Conservation (phyloP, 2,797 vertebrate species). For the Aeoliscus strigatus region DNA sequence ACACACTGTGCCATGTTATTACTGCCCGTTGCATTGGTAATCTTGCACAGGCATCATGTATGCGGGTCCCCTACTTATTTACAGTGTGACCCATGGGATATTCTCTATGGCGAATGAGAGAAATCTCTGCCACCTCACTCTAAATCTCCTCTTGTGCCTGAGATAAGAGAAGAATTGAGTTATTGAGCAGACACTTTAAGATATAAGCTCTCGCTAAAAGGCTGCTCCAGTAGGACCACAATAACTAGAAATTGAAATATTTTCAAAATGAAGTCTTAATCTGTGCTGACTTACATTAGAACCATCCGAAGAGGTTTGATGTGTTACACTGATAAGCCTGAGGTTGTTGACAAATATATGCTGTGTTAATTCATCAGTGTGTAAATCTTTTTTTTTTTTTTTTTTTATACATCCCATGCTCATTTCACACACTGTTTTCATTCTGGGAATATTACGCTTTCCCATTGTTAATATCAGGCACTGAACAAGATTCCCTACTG, state of each 20-base stretch:
- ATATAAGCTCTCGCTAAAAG: constrained; percentile 67
- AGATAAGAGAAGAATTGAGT: constrained; percentile 74
- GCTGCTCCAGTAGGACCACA: constrained; percentile 42
- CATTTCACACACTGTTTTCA: no score
- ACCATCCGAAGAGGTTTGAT: no score
- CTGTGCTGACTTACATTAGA: no score
- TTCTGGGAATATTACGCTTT: no score
- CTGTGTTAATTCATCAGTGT: no score
- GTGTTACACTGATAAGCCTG: no score
- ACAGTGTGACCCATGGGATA: constrained; percentile 39
- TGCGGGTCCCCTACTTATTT: constrained; percentile 48
- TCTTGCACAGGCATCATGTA: constrained; percentile 58
- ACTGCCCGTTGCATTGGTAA: constrained; percentile 52
- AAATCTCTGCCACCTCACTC: constrained; percentile 43
- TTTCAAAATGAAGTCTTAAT: no score
- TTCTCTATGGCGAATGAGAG: constrained; percentile 30
- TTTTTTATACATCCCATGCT: no score
- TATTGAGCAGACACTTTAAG: constrained; percentile 70
- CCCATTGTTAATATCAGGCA: no score
- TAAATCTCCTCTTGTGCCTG: constrained; percentile 64
- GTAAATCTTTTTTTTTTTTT: no score
- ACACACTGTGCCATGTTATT: constrained; percentile 44
- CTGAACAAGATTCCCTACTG: no score
- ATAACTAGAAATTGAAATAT: constrained; percentile 21
- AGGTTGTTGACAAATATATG: no score